These are phyloP conservation scores for Aethes cnicana DNA, from an alignment of 2,888 invertebrate species.

Conservation along the genomic window DNA sequence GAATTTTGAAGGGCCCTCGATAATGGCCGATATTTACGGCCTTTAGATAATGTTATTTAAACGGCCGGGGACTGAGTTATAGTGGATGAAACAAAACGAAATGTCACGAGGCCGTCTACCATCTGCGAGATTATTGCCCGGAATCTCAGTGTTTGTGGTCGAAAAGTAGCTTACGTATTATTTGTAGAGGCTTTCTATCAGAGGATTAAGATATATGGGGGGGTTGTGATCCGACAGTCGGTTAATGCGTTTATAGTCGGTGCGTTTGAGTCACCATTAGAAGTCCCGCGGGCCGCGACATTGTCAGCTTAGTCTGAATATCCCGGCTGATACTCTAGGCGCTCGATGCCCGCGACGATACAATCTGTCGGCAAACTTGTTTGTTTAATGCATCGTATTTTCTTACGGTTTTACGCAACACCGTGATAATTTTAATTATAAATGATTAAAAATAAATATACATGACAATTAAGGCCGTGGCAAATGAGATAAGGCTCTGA, in stretches of 20 bases:
- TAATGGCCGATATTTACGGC: conserved; percentile 80
- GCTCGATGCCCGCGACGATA: conserved; percentile 22
- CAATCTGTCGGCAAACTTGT: conserved; percentile 23
- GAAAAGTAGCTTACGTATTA: conserved; percentile 38
- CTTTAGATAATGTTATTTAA: conserved; percentile 76
- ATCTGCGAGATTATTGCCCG: conserved; percentile 25
- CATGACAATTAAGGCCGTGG: no score
- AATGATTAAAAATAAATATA: no score
- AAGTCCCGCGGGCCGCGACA: conserved; percentile 42
- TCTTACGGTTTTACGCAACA: conserved; percentile 1
- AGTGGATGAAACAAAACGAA: conserved; percentile 61
- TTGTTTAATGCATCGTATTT: conserved; percentile 14
- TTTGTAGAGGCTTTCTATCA: conserved; percentile 41
- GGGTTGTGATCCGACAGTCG: conserved; percentile 58
- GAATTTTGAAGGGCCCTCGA: conserved; percentile 76
- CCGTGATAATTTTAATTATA: no score
- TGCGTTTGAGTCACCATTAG: conserved; percentile 64
- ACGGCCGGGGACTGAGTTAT: conserved; percentile 64
- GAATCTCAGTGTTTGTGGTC: conserved; percentile 35
- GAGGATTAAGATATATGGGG: conserved; percentile 46
- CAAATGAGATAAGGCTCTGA: no score
- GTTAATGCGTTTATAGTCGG: conserved; percentile 69
- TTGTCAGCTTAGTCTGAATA: conserved; percentile 51
- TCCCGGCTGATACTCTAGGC: conserved; percentile 14
- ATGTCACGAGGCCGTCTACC: conserved; percentile 47